Evolutionary conservation across 2,888 invertebrate genomes (phyloP).

Genomic region (Conistra vaccinii): DNA sequence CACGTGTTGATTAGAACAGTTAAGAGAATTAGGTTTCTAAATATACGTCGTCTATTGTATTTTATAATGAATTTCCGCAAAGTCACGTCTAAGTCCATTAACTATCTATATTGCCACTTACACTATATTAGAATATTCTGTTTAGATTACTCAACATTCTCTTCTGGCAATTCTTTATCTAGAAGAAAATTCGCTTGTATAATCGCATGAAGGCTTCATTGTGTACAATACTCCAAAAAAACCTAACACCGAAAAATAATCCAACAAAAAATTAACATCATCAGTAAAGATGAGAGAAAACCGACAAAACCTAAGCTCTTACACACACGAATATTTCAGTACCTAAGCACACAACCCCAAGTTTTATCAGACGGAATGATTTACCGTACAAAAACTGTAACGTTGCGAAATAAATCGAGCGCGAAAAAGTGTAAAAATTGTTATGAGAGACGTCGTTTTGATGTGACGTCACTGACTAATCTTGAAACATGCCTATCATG

Average conservation of each 20-base stretch:
- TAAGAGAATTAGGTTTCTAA: no score
- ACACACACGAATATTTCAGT: conserved; percentile 30
- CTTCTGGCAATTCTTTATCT: background rate
- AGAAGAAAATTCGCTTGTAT: background rate
- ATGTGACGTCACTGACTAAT: conserved; percentile 55
- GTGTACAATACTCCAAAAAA: background rate
- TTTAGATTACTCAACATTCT: background rate
- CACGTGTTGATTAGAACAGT: no score
- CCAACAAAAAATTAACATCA: conserved; percentile 45
- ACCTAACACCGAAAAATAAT: background rate
- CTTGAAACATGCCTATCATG: conserved; percentile 58
- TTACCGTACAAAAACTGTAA: conserved; percentile 53
- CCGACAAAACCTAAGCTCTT: conserved; percentile 25
- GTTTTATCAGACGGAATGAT: conserved; percentile 44
- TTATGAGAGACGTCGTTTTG: conserved; percentile 33
- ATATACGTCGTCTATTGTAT: no score
- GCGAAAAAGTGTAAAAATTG: conserved; percentile 49
- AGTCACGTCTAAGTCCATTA: no score
- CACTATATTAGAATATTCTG: background rate
- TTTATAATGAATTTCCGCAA: no score
- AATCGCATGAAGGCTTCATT: background rate
- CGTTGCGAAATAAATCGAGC: conserved; percentile 54
- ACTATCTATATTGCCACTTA: background rate
- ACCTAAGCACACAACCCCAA: conserved; percentile 25
- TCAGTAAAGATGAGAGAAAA: conserved; percentile 38